Conservation (phyloP, 1,140 invertebrate species). For the Helicoverpa armigera region DNA sequence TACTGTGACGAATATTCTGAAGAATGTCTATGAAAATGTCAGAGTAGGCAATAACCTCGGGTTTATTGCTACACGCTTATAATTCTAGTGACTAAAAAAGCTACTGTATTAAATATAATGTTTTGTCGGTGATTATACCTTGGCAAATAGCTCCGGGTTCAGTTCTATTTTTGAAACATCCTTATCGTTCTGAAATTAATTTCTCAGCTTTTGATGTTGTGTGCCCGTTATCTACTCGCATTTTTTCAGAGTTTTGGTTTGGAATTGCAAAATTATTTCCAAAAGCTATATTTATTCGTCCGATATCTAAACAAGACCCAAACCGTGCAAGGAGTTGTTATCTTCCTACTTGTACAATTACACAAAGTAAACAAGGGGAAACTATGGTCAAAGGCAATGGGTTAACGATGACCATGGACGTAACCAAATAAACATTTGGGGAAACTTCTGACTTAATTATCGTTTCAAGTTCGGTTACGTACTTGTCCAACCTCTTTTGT, state of each 20-base stretch:
- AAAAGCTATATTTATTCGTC: too few relatives aligned
- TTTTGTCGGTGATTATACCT: neutral
- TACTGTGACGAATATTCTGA: conserved; percentile 39
- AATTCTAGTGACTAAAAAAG: conserved; percentile 19
- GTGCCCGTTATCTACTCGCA: too few relatives aligned
- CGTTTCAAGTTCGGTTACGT: conserved; percentile 18
- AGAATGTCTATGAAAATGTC: conserved; percentile 47
- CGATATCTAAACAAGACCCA: neutral
- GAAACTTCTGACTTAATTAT: conserved; percentile 25
- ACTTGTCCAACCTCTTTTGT: conserved; percentile 1
- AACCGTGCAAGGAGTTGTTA: conserved; percentile 11
- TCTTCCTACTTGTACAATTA: neutral
- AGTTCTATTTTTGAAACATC: neutral
- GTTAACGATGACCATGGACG: conserved; percentile 31
- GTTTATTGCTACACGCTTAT: conserved; percentile 34
- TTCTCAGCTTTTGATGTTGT: too few relatives aligned
- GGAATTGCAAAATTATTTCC: too few relatives aligned
- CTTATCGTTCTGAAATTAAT: too few relatives aligned
- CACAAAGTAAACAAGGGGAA: conserved; percentile 22
- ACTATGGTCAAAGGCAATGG: conserved; percentile 9
- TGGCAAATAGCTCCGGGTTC: neutral
- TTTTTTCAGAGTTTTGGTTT: too few relatives aligned
- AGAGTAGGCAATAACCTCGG: conserved; percentile 36
- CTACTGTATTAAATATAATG: conserved; percentile 9
- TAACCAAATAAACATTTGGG: conserved; percentile 22